Conservation (phyloP, 2,888 invertebrate genomes). For the Hemithea aestivaria region DNA sequence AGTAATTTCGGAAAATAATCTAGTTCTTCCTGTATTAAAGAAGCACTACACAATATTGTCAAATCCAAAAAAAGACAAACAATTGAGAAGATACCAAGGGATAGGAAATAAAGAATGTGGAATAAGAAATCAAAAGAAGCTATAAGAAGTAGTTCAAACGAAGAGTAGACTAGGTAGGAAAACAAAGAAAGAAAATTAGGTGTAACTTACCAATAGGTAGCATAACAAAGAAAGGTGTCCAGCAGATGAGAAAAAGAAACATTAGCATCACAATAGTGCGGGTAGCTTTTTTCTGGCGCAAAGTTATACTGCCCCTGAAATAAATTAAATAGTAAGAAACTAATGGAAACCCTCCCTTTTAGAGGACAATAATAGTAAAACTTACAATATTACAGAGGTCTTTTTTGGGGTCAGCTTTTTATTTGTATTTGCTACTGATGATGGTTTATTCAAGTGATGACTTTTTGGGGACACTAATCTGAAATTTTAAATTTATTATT, state of each 20-base stretch:
- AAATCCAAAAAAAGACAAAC: no score
- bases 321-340: no score
- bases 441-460: conserved; percentile 31
- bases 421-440: conserved; percentile 8
- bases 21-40: no score
- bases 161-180: no score
- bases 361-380: no score
- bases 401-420: conserved; percentile 25
- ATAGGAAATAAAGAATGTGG: no score
- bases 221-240: conserved; percentile 84
- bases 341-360: no score
- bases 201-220: conserved; percentile 81
- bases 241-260: conserved; percentile 82
- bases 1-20: no score
- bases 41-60: no score
- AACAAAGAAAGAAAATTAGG: no score
- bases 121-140: not conserved
- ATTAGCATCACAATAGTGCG: conserved; percentile 83
- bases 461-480: conserved; percentile 42
- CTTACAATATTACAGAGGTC: conserved; percentile 34
- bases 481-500: conserved; percentile 12
- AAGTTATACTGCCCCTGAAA: conserved; percentile 40
- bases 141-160: not conserved
- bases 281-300: conserved; percentile 81
- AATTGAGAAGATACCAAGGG: no score